Percentiles rank a stretch among this genome's conserved stretches.
Evolutionary conservation across 1,140 invertebrate species (phyloP).

Genomic region (Anadara kagoshimensis): DNA sequence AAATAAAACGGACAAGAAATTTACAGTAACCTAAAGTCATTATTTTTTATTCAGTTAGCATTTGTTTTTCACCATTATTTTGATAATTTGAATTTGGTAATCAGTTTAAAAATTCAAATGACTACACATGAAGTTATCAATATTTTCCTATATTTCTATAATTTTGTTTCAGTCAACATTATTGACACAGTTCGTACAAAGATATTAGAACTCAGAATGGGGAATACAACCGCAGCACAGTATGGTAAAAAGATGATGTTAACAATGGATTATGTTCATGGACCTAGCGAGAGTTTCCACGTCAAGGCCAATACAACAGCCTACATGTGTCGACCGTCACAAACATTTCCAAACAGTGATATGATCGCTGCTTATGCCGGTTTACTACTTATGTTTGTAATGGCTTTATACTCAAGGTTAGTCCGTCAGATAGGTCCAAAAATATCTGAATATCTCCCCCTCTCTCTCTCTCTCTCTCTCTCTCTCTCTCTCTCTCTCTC

Average conservation of each 20-base stretch:
- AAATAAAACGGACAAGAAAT: no score
- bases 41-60: no score
- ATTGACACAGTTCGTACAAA: conserved; percentile 28
- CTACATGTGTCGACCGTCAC: conserved; percentile 57
- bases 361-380: conserved; percentile 80
- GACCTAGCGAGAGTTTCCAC: conserved; percentile 15
- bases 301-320: conserved; percentile 27
- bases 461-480: no score
- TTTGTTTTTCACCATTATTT: no score
- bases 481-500: no score
- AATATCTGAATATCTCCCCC: no score
- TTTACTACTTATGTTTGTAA: conserved; percentile 93
- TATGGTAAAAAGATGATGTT: neutral
- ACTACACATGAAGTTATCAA: no score
- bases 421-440: neutral
- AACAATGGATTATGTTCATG: conserved; percentile 11
- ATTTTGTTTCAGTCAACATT: conserved; percentile 17
- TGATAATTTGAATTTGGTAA: no score
- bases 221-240: neutral
- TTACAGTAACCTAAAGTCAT: no score
- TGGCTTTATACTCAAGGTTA: conserved; percentile 90
- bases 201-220: neutral
- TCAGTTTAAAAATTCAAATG: no score
- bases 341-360: conserved; percentile 64
- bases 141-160: no score